Percentiles rank a stretch among this genome's conserved stretches.
phyloP scores from a whole-genome alignment of 2,888 invertebrate genomes.

The Volucella bombylans region DNA sequence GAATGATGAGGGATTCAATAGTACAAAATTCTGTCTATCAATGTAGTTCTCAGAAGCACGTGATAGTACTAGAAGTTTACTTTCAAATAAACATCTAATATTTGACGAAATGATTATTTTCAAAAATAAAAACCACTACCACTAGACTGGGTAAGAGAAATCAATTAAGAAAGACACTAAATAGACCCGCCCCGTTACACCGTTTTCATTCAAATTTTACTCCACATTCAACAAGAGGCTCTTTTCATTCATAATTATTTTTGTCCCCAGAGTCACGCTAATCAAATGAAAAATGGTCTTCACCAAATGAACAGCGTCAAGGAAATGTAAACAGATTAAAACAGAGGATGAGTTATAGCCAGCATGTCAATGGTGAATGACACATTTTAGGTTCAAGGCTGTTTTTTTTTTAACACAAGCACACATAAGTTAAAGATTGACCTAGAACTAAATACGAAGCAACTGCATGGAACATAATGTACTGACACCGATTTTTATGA shows the following conservation, averaged over 20 bases:
- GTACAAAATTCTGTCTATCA: no score
- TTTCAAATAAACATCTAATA: no score
- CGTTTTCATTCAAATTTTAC: not conserved
- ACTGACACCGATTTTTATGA: not conserved
- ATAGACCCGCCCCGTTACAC: no score
- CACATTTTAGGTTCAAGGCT: no score
- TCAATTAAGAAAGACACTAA: no score
- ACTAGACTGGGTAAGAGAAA: no score
- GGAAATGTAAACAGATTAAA: not conserved
- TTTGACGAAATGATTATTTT: no score
- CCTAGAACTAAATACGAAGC: not conserved
- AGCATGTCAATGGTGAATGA: no score
- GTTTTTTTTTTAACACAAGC: not conserved
- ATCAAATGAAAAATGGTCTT: slow-evolving; percentile 10
- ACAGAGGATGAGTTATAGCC: not conserved
- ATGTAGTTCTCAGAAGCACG: no score
- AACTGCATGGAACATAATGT: not conserved
- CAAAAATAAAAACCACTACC: no score
- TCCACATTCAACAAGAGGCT: slow-evolving; percentile 12
- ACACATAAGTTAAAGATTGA: not conserved
- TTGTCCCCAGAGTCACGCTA: not conserved
- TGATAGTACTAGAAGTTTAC: no score
- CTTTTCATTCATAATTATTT: not conserved
- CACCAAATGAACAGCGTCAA: not conserved
- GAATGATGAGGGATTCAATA: no score